Evolutionary conservation across 1,140 invertebrate species (phyloP).

Genomic region (Musca domestica): DNA sequence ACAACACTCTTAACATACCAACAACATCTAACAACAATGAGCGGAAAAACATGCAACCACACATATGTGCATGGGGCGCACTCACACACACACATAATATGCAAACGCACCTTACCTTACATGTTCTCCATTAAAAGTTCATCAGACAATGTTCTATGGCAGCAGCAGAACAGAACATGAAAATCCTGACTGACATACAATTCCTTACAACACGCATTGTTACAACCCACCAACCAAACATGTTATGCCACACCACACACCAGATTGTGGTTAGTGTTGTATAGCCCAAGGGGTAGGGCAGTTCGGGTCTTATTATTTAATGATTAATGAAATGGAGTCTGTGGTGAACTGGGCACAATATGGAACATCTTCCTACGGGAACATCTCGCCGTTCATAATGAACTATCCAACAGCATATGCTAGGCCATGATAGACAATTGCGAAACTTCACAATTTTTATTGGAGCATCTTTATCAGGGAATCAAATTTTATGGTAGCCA

Average conservation of each 20-base stretch:
- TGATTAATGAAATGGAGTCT: background rate
- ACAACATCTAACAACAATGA: background rate
- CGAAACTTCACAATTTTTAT: too few relatives aligned
- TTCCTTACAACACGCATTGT: background rate
- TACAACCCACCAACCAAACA: background rate
- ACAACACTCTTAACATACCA: too few relatives aligned
- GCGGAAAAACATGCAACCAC: too few relatives aligned
- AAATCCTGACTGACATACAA: conserved; percentile 1
- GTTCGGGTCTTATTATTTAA: conserved; percentile 5
- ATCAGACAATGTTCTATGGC: background rate
- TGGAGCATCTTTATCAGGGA: too few relatives aligned
- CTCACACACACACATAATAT: background rate
- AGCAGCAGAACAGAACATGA: background rate
- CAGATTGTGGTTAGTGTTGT: background rate
- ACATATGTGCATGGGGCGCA: too few relatives aligned
- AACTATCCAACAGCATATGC: too few relatives aligned
- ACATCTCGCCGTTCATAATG: too few relatives aligned
- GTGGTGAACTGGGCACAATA: too few relatives aligned
- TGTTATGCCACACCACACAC: background rate
- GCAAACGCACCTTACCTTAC: conserved; percentile 12
- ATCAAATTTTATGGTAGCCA: too few relatives aligned
- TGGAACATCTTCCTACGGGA: too few relatives aligned
- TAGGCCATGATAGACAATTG: too few relatives aligned
- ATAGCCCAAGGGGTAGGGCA: background rate
- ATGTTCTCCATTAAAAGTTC: too few relatives aligned